Base-by-base conservation (phyloP, 2,113 vertebrate species). In the Nannospalax galili region DNA sequence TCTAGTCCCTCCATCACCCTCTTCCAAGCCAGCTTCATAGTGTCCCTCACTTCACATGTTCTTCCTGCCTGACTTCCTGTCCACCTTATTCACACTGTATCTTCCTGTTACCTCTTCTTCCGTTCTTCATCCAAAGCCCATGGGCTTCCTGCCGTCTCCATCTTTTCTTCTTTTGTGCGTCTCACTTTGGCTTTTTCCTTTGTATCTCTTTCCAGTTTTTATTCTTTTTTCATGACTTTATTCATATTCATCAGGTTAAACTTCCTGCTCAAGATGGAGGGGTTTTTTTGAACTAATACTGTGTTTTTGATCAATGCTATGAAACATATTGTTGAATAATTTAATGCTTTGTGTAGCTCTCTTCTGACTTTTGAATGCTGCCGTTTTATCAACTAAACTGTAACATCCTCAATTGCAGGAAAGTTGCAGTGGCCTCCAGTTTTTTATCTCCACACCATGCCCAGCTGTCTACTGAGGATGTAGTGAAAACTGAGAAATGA, bases 181-280 rank as follows among this genome's bases (percentile, higher is more conserved):
- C 4, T 75, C 1, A 32, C 9, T 8, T 52, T 88, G 60, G 35
- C 22, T 52, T 72, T 89, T 95, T 42, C 12, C 15, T 67, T 82
- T 30, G 5, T 24, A 20, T 91, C 10, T 72, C 9, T 86, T 77
- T 90, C 16, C 19, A 84, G 64, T n/a, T 52, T 92, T 56, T 72
- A 74, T 40, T 60, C 30, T n/a, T 69, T 24, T 95, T 73, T 82
- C 30, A 78, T 56, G 3, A 45, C 52, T 62, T 75, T n/a, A 28
- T 84, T 85, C 67, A 69, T 48, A 86, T 84, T 94, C 17, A 32
- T 91, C 58, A 67, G 52, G 72, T 79, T 86, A 89, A 81, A 0
- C 4, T 64, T 74, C 28, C 35, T 64, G 79, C 28, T 75, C 65
- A 94, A 58, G 48, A 89, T 32, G 60, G 22, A 77, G 30, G 8